Base-by-base conservation (phyloP, 2,113 vertebrate genomes). In the Edolisoma coerulescens region DNA sequence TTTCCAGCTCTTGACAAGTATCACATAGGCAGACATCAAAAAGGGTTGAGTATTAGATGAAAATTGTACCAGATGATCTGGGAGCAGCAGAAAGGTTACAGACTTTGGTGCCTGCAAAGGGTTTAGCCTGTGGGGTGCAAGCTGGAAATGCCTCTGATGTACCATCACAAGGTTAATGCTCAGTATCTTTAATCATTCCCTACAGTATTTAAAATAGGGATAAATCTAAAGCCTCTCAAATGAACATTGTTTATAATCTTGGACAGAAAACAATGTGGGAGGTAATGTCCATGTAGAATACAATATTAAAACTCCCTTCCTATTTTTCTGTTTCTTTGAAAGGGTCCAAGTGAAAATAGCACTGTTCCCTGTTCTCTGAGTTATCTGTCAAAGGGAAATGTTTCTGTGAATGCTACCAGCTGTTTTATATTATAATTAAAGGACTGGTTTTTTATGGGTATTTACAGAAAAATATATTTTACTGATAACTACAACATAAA, bases 401-500 rank as follows among this genome's bases (percentile, higher is more conserved):
- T 69, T 94, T 89, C 92, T 94, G 54, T 81, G 89, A 93, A 93
- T 84, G 76, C 60, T 89, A 88, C 90, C 97, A 97, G 97, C 93
- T 97, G 97, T 53, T 97, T 96, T 78, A n/a, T 93, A 83, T 98
- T 95, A 86, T 95, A 97, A 97, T 98, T 96, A 98, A 92, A 57
- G 67, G 87, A 94, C 37, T 65, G 56, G 15, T 41, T 97, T 97
- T 69, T 95, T 95, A 94, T 78, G 94, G 91, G 96, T 93, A 87
- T 56, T 93, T 96, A 53, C 88, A 96, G 91, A 94, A 96, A 97
- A 98, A 96, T 95, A 93, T 56, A 90, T 93, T 96, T 95, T 91
- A 92, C 95, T 97, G 97, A 98, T 98, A 98, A 96, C 49, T 79
- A 89, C 50, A 78, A 86, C 89, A 91, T 96, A 98, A 98, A 97